Evolutionary conservation across 2,888 invertebrate species (phyloP), one percentile per base, ranked within the genome.

Genomic region (Diaphora mendica): DNA sequence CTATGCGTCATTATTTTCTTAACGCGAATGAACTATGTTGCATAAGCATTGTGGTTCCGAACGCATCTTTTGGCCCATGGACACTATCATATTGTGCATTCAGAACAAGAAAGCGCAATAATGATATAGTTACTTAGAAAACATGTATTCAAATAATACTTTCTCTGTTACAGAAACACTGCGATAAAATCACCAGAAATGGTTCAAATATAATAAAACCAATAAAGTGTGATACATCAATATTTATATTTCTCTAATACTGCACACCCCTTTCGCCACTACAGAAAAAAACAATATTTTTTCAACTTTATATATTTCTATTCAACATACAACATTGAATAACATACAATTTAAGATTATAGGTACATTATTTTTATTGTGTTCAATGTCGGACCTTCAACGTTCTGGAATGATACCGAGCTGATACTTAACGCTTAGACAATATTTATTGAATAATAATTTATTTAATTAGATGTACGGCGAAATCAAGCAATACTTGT

Each of bases 371-470:
- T 85, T 62, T 86, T 82, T 77, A 72, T 71, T 86, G 77, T 82
- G 86, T 87, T 91, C 90, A 82, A 86, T 87, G 90, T 88, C 91
- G 93, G 93, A 91, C 91, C 91, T 89, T 92, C 90, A 86, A 87
- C 83, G 86, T 83, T 84, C 77, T 93, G 95, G 95, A 95, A 95
- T 95, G 95, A 93, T 93, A 94, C 91, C 93, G 92, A 95, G 93
- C 94, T 94, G 93, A 94, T 91, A 85, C 84, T 80, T 83, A 80
- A 78, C 79, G 77, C 76, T 79, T 82, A 83, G 64, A 80, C 75
- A 84, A 82, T 78, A 80, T 79, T 76, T 78, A 82, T 80, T 80
- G 81, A 85, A 84, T 82, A 35, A 39, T 39, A 85, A 81, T 83
- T 75, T 70, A 72, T 84, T 77, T 82, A 80, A 80, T 85, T 85